Percentiles rank a stretch among this genome's conserved stretches.
These are phyloP conservation scores for Halisarca cf. caerulea DNA, from an alignment of 37 sponge, comb jelly and placozoan genomes.

Conservation along the genomic window DNA sequence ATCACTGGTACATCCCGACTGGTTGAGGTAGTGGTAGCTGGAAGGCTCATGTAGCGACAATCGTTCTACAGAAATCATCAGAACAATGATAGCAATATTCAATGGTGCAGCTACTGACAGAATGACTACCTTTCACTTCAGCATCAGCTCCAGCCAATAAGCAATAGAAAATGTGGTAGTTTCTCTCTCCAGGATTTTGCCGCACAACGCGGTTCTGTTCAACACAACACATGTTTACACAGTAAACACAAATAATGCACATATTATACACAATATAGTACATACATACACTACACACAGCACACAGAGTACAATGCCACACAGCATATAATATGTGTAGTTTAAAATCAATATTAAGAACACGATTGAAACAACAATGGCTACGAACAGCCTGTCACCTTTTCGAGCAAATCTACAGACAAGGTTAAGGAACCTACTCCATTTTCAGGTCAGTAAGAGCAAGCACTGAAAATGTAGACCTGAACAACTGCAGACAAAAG, in stretches of 20 bases:
- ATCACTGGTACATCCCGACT: slow-evolving; percentile 87
- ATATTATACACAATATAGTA: no score
- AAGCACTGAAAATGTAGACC: not conserved
- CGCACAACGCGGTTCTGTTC: slow-evolving; percentile 88
- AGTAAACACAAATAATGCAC: not conserved
- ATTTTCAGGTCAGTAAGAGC: not conserved
- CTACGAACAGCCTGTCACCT: slow-evolving; percentile 24
- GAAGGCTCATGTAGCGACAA: slow-evolving; percentile 56
- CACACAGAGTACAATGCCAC: not conserved
- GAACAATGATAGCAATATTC: not conserved
- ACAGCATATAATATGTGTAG: not conserved
- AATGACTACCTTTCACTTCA: slow-evolving; percentile 54
- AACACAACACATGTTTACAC: not conserved
- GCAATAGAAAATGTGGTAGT: slow-evolving; percentile 96
- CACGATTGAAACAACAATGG: no score
- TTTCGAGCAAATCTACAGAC: slow-evolving; percentile 17
- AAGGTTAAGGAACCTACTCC: slow-evolving; percentile 15
- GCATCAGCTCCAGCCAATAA: slow-evolving; percentile 64
- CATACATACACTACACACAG: not conserved
- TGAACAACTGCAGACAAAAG: not conserved
- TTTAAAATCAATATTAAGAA: no score
- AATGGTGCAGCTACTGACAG: not conserved
- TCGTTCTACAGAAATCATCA: slow-evolving; percentile 24
- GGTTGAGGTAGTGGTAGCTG: slow-evolving; percentile 80
- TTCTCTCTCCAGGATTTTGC: slow-evolving; percentile 95